Conservation (phyloP, 2,888 invertebrate genomes). For the Drosophila prostipennis region DNA sequence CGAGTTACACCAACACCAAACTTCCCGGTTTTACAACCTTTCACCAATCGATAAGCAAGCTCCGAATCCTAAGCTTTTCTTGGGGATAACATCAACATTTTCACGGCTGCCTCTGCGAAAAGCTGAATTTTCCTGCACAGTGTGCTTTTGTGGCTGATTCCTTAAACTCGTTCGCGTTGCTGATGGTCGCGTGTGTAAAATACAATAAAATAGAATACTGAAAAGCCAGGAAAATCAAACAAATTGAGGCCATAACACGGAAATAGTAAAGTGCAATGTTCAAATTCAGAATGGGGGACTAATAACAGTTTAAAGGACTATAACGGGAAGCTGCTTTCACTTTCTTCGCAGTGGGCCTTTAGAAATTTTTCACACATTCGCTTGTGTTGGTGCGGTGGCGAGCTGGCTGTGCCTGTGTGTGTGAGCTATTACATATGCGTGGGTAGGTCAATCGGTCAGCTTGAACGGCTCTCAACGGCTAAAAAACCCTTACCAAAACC, state of each 20-base stretch:
- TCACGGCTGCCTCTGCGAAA: slow-evolving; percentile 54
- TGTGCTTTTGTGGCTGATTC: slow-evolving; percentile 77
- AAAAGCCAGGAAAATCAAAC: slow-evolving; percentile 42
- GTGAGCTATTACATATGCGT: slow-evolving; percentile 70
- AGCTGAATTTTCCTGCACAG: slow-evolving; percentile 72
- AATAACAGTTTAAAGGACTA: background rate
- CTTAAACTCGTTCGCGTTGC: slow-evolving; percentile 74
- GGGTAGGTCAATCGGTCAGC: slow-evolving; percentile 79
- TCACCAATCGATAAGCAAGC: slow-evolving; percentile 52
- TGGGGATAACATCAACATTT: slow-evolving; percentile 59
- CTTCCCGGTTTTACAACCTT: slow-evolving; percentile 22
- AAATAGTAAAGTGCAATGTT: slow-evolving; percentile 13
- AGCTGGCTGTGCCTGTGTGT: slow-evolving; percentile 17
- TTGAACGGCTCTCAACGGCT: slow-evolving; percentile 13
- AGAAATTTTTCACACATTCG: slow-evolving; percentile 61
- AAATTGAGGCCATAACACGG: slow-evolving; percentile 5
- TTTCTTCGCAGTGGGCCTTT: slow-evolving; percentile 58
- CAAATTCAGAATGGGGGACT: background rate
- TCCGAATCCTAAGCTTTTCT: slow-evolving; percentile 39
- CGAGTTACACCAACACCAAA: background rate
- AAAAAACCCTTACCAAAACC: background rate
- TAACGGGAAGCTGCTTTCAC: slow-evolving; percentile 40
- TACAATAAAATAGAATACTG: slow-evolving; percentile 42
- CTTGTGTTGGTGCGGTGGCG: slow-evolving; percentile 33
- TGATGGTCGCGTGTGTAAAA: slow-evolving; percentile 61